A percentile compares a stretch with the other conserved stretches of the same genome.
Conservation (phyloP, 2,888 invertebrate species). For the Pristionchus mayeri region DNA sequence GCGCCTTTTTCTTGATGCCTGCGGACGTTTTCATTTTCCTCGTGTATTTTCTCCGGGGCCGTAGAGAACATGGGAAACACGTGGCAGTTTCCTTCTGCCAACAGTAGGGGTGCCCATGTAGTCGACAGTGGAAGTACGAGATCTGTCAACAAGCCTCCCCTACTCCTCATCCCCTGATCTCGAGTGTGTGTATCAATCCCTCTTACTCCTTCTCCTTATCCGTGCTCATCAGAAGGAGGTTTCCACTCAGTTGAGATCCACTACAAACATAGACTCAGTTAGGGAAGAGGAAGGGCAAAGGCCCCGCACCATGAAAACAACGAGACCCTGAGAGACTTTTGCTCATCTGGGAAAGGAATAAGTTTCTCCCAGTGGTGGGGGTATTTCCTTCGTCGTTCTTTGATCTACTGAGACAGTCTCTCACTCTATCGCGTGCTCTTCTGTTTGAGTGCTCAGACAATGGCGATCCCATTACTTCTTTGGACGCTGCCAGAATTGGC, state of each 20-base stretch:
- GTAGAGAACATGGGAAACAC: too few species aligned
- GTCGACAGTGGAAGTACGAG: background rate
- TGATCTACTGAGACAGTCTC: too few species aligned
- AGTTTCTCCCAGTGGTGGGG: background rate
- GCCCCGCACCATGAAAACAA: too few species aligned
- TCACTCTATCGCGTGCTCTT: background rate
- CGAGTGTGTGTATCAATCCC: conserved; percentile 32
- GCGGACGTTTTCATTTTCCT: too few species aligned
- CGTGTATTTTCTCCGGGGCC: too few species aligned
- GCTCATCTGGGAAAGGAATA: background rate
- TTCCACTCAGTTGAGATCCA: background rate
- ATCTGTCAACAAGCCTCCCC: conserved; percentile 17
- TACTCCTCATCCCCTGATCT: background rate
- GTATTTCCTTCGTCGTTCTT: too few species aligned
- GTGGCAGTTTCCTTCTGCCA: too few species aligned
- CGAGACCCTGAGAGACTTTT: background rate
- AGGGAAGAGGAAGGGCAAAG: too few species aligned
- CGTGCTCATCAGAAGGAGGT: background rate
- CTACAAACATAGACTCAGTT: too few species aligned
- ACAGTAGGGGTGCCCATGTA: too few species aligned
- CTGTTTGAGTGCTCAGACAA: background rate
- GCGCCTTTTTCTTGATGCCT: too few species aligned
- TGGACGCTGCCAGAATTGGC: background rate
- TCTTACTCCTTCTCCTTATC: conserved; percentile 20
- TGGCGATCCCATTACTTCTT: background rate